Conservation (phyloP, 2,113 vertebrate genomes). For the Hippocampus comes region DNA sequence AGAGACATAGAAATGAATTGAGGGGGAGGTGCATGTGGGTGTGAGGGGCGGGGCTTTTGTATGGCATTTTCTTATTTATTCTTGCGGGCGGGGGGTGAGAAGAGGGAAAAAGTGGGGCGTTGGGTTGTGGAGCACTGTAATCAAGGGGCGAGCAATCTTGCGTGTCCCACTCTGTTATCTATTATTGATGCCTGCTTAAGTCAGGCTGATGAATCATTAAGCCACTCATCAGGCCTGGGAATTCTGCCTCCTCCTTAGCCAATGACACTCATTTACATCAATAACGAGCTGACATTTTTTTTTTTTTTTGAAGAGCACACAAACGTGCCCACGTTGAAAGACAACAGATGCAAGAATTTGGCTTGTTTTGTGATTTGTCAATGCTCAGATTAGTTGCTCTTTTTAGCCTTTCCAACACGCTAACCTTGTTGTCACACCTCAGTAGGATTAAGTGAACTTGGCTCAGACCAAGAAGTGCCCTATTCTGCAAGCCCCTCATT, state of each 20-base stretch:
- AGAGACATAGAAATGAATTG: constrained; percentile 41
- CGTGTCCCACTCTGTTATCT: constrained; percentile 71
- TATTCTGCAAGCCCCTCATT: constrained; percentile 12
- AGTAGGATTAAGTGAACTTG: constrained; percentile 14
- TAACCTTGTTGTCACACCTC: constrained; percentile 22
- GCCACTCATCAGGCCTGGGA: constrained; percentile 70
- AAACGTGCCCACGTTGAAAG: constrained; percentile 19
- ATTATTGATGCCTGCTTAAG: constrained; percentile 74
- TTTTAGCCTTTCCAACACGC: constrained; percentile 9
- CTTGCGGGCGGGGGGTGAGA: constrained; percentile 39
- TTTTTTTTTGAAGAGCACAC: constrained; percentile 15
- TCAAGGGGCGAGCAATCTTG: constrained; percentile 70
- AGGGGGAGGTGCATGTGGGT: constrained; percentile 23
- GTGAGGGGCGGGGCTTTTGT: background rate
- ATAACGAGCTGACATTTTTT: constrained; percentile 60
- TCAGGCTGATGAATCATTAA: constrained; percentile 74
- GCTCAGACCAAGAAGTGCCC: constrained; percentile 11
- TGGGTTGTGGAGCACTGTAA: constrained; percentile 71
- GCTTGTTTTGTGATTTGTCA: constrained; percentile 12
- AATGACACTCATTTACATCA: constrained; percentile 69
- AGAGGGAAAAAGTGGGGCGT: constrained; percentile 62
- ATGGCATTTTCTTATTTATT: constrained; percentile 39
- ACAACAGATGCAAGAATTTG: constrained; percentile 19
- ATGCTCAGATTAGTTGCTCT: background rate
- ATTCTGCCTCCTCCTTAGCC: constrained; percentile 62